A percentile compares a stretch with the other conserved stretches of the same genome.
Evolutionary conservation across 2,888 invertebrate species (phyloP).

Genomic region (Pteria penguin): DNA sequence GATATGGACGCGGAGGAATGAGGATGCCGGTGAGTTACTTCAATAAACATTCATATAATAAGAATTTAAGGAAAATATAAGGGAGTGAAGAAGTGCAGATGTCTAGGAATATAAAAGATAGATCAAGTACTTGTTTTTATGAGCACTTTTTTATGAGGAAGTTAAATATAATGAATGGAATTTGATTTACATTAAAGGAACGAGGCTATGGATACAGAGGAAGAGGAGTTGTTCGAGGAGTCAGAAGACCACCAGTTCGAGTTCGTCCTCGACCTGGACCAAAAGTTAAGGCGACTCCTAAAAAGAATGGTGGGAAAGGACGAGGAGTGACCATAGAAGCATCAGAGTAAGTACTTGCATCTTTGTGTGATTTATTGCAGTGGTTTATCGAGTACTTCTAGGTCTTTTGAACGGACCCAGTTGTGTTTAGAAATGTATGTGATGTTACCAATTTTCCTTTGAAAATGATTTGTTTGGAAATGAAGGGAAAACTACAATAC

Average conservation of each 20-base stretch:
- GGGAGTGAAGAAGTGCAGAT: no score
- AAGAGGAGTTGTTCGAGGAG: slow-evolving; percentile 55
- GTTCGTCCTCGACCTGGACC: slow-evolving; percentile 59
- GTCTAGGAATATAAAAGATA: no score
- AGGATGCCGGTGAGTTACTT: slow-evolving; percentile 61
- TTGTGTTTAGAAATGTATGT: no score
- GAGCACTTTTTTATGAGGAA: neutral
- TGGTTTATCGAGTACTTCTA: no score
- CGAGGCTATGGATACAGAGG: slow-evolving; percentile 38
- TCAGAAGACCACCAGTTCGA: slow-evolving; percentile 62
- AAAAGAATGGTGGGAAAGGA: slow-evolving; percentile 56
- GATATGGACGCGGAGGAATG: slow-evolving; percentile 39
- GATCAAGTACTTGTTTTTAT: no score
- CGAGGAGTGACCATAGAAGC: slow-evolving; percentile 69
- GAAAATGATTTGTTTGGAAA: no score
- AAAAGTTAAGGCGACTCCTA: slow-evolving; percentile 42
- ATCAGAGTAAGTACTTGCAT: slow-evolving; percentile 55
- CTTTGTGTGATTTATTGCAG: no score
- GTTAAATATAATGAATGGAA: neutral
- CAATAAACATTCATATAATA: no score
- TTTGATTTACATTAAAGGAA: neutral
- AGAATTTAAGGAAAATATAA: no score
- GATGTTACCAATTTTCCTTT: no score
- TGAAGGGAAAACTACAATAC: no score
- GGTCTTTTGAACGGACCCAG: no score